A percentile compares a stretch with the other conserved stretches of the same genome.
Conservation (phyloP, 1,140 invertebrate genomes). For the Physella acuta region DNA sequence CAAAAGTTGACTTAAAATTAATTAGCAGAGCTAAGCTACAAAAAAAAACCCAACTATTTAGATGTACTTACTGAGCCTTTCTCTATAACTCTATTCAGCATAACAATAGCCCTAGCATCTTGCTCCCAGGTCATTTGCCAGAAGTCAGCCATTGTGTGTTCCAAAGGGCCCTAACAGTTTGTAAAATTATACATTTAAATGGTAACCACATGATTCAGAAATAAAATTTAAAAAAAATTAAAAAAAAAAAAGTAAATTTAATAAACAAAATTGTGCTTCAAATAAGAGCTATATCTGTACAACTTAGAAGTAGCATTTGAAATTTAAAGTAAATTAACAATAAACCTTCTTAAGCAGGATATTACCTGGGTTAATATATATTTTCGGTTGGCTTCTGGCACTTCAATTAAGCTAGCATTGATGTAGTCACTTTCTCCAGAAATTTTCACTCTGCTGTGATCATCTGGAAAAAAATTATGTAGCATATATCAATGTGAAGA, state of each 20-base stretch:
- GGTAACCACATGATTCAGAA: not conserved
- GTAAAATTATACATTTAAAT: not conserved
- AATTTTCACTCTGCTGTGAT: slow-evolving; percentile 85
- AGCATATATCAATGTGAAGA: too few species aligned
- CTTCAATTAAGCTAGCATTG: slow-evolving; percentile 86
- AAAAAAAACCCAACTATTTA: too few species aligned
- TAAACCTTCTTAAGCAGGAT: too few species aligned
- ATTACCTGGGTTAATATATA: slow-evolving; percentile 82
- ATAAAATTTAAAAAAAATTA: not conserved
- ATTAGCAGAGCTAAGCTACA: too few species aligned
- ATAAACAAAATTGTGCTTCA: not conserved
- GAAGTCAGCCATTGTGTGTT: slow-evolving; percentile 85
- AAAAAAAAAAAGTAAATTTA: not conserved
- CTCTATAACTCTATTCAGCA: slow-evolving; percentile 94
- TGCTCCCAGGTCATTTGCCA: slow-evolving; percentile 99
- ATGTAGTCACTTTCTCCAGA: slow-evolving; percentile 81
- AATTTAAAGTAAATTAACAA: too few species aligned
- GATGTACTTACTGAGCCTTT: slow-evolving; percentile 69
- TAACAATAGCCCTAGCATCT: slow-evolving; percentile 82
- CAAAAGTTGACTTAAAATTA: too few species aligned
- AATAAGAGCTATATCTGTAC: not conserved
- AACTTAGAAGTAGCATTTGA: too few species aligned
- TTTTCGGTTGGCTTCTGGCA: slow-evolving; percentile 75
- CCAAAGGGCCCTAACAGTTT: slow-evolving; percentile 82
- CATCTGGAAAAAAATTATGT: slow-evolving; percentile 56